These are phyloP conservation scores for Pituophis catenifer DNA, from an alignment of 2,113 vertebrate genomes.

Conservation along the genomic window DNA sequence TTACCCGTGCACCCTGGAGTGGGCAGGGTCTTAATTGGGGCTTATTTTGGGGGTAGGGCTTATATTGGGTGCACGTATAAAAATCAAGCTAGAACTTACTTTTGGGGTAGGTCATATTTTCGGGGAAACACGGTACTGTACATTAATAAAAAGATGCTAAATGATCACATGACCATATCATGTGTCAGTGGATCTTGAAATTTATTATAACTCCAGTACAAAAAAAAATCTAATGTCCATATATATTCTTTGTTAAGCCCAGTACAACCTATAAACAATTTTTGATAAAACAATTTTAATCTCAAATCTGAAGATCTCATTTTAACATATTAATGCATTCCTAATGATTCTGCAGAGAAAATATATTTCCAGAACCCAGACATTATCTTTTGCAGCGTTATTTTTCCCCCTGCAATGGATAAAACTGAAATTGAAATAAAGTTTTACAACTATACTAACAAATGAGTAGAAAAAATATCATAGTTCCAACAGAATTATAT, in stretches of 20 bases:
- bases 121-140: no score
- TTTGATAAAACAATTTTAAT: neutral
- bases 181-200: neutral
- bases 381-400: fast-evolving
- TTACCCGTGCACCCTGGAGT: no score
- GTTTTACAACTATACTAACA: neutral
- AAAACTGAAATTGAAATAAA: neutral
- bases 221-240: neutral
- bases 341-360: neutral
- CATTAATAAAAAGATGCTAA: neutral
- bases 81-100: no score
- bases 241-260: neutral
- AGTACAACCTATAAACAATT: neutral
- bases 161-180: neutral
- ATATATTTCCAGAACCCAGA: neutral
- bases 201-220: neutral
- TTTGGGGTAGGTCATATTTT: no score
- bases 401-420: fast-evolving
- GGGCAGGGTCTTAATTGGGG: no score
- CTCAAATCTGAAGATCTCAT: neutral
- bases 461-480: neutral
- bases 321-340: neutral
- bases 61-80: no score
- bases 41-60: no score
- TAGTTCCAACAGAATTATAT: neutral